These are phyloP conservation scores for Neomonachus schauinslandi DNA, from an alignment of 2,113 vertebrate genomes.

Conservation along the genomic window DNA sequence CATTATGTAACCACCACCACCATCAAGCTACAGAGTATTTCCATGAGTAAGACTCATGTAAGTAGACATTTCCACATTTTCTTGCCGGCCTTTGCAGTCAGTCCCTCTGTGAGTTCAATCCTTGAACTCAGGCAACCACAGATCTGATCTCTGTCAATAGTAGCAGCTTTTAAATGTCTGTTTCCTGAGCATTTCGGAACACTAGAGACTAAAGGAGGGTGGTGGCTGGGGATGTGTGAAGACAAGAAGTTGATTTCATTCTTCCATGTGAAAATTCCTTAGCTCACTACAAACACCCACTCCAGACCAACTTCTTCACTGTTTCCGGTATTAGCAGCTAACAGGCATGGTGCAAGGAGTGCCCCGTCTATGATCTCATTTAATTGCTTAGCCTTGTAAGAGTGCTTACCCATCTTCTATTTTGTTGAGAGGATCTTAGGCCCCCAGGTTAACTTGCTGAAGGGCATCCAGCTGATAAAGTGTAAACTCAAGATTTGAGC, in stretches of 20 bases:
- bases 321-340: background rate
- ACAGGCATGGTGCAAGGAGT: background rate
- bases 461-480: background rate
- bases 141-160: background rate
- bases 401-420: background rate
- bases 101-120: background rate
- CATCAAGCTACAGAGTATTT: background rate
- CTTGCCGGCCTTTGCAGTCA: background rate
- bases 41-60: background rate
- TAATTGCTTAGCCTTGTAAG: background rate
- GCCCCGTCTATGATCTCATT: background rate
- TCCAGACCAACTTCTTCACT: background rate
- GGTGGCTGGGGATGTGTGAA: background rate
- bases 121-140: background rate
- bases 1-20: background rate
- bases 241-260: background rate
- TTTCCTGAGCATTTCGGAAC: background rate
- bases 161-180: background rate
- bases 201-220: background rate
- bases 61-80: background rate
- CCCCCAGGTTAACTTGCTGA: background rate
- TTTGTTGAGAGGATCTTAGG: background rate
- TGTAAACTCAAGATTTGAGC: background rate
- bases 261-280: conserved; percentile 46
- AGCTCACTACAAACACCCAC: background rate